A percentile compares a stretch with the other conserved stretches of the same genome.
phyloP scores from a whole-genome alignment of 2,888 invertebrate genomes.

The Drosophila macrospina region DNA sequence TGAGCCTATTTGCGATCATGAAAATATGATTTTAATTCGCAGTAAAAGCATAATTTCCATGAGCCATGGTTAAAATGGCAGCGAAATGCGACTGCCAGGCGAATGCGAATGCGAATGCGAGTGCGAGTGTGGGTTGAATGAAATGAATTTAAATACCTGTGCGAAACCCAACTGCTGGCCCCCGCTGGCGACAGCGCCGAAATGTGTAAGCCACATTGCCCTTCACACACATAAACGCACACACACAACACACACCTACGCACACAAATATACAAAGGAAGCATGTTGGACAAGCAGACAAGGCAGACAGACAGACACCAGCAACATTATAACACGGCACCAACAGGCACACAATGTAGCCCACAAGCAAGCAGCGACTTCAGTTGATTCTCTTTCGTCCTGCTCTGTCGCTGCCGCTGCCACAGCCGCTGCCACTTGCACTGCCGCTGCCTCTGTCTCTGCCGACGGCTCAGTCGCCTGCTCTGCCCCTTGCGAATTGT shows the following conservation, averaged over 20 bases:
- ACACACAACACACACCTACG: conserved; percentile 5
- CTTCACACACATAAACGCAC: conserved; percentile 16
- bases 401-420: conserved; percentile 2
- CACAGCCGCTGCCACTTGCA: not conserved
- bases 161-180: conserved; percentile 43
- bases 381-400: conserved; percentile 46
- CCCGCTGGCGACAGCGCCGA: conserved; percentile 47
- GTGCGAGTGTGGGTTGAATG: conserved; percentile 48
- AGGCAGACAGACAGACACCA: conserved; percentile 14
- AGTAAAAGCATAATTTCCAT: conserved; percentile 64
- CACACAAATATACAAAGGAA: not conserved
- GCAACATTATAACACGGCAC: conserved; percentile 38
- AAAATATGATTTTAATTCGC: conserved; percentile 79
- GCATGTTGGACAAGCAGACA: conserved; percentile 11
- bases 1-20: conserved; percentile 76
- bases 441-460: not conserved
- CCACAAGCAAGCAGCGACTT: conserved; percentile 30
- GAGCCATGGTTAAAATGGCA: conserved; percentile 35
- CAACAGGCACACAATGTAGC: conserved; percentile 30
- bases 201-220: conserved; percentile 40
- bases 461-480: not conserved
- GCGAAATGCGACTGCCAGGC: conserved; percentile 51
- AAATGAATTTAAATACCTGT: conserved; percentile 78
- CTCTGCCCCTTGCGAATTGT: conserved; percentile 61
- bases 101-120: conserved; percentile 20